Percentiles rank a stretch among this genome's conserved stretches.
These are phyloP conservation scores for Balaenoptera acutorostrata DNA, from an alignment of 2,113 vertebrate genomes.

Conservation along the genomic window DNA sequence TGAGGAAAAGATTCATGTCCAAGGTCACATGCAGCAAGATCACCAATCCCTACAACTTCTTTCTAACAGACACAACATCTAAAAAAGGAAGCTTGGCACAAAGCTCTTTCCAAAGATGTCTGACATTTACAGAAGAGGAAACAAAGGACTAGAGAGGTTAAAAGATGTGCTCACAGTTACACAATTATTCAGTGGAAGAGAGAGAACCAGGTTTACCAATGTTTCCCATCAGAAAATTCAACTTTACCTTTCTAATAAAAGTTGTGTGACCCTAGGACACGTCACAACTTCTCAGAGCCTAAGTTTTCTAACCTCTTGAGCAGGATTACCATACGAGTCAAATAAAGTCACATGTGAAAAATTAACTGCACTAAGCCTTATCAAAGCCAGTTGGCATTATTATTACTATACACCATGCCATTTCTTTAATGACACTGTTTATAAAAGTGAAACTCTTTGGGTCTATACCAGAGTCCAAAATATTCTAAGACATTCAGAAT, in stretches of 20 bases:
- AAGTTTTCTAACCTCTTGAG: neutral
- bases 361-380: neutral
- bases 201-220: neutral
- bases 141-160: neutral
- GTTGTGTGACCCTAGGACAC: neutral
- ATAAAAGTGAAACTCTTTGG: neutral
- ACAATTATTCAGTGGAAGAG: neutral
- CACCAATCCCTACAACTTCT: neutral
- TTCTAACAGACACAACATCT: neutral
- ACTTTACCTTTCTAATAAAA: neutral
- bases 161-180: neutral
- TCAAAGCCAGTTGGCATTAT: neutral
- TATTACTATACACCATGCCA: neutral
- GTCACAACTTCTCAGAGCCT: neutral
- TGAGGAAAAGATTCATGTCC: neutral
- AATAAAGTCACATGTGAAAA: neutral
- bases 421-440: neutral
- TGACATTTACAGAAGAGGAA: constrained; percentile 20
- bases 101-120: neutral
- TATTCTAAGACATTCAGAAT: constrained; percentile 26
- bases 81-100: neutral
- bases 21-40: neutral
- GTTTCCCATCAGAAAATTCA: neutral
- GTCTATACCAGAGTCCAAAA: neutral
- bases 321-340: neutral